Evolutionary conservation across 2,888 invertebrate species (phyloP), one percentile per base, ranked within the genome.

Genomic region (Chymomyza caudatula): DNA sequence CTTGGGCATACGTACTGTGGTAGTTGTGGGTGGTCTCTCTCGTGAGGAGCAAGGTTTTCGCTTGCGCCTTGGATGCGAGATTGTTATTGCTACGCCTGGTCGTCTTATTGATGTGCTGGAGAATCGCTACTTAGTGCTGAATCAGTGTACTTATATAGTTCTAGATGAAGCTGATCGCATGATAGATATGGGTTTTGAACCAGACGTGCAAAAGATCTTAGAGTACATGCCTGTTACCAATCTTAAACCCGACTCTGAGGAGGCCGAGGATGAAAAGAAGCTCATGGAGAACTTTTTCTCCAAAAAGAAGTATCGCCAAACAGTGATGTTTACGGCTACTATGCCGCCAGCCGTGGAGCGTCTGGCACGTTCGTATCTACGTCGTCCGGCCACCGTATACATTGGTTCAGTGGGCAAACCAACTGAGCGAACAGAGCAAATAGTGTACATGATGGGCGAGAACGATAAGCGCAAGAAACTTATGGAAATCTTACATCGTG

Each of bases 161-260:
- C 92, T 97, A 60, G 97, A 97, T 87, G 96, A 98, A 92, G 99
- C 99, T 37, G 99, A 99, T 92, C 94, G 98, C 88, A 99, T 99
- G 99, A 98, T 99, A 91, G 99, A 99, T 92, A 98, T 99, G 97
- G 99, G 99, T 89, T 99, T 99, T 89, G 99, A 99, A 90, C 97
- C 98, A 49, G 96, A 97, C 87, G 99, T 99, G 0, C 98, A 99
- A 87, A 97, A 97, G 90, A 99, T 99, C 90, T 92, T 99, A 37
- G 98, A 98, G 86, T 98, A 95, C 89, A 97, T 99, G 95, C 99
- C 99, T 0, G 99, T 98, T 0, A 95, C 98, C 0, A 99, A 99
- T 91, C 92, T 97, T 65, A 99, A 99, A 90, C 99, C 99, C 0
- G 99, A 99, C 88, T 94, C 96, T 0, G 99, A 99, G 81, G 99